Evolutionary conservation across 2,797 vertebrate species (phyloP).

Genomic region (Graptemys geographica): DNA sequence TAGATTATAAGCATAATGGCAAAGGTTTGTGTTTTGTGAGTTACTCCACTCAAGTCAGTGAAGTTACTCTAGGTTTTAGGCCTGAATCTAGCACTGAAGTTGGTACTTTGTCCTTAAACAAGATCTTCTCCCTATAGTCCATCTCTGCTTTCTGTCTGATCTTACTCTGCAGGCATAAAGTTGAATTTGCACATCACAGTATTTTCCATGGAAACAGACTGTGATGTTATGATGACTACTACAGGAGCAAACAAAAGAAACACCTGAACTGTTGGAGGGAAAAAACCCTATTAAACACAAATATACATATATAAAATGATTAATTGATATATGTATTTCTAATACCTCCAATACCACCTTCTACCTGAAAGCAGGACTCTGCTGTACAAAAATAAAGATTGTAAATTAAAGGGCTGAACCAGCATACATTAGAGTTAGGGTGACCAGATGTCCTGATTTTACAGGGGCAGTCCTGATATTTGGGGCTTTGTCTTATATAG

Average conservation of each 20-base stretch:
- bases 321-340: neutral
- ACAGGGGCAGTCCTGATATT: too few species aligned
- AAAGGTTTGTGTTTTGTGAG: neutral
- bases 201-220: constrained; percentile 65
- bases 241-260: constrained; percentile 15
- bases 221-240: constrained; percentile 34
- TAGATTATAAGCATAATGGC: neutral
- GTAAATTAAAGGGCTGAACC: neutral
- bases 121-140: neutral
- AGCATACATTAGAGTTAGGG: neutral
- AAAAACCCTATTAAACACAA: neutral
- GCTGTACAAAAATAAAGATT: neutral
- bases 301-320: neutral
- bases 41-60: neutral
- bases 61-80: neutral
- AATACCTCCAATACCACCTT: neutral
- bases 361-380: neutral
- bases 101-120: neutral
- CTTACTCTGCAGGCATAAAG: neutral
- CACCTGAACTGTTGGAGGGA: rapidly evolving
- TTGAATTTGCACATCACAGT: constrained; percentile 52
- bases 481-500: too few species aligned
- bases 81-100: neutral
- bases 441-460: too few species aligned
- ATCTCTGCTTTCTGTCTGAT: constrained; percentile 5